Conservation (phyloP, 2,888 invertebrate genomes). For the Alloplasta piceator region DNA sequence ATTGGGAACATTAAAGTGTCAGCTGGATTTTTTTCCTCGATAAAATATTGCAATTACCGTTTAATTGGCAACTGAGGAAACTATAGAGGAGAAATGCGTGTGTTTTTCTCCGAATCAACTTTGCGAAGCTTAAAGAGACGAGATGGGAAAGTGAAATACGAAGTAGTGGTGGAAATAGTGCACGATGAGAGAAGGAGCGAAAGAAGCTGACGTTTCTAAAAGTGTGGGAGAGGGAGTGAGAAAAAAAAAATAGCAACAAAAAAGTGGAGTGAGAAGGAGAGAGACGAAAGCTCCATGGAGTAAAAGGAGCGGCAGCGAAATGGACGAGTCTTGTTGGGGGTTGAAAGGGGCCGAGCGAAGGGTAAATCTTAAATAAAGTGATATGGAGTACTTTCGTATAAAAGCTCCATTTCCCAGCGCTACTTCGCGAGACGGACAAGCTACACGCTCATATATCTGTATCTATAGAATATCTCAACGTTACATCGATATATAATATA, state of each 20-base stretch:
- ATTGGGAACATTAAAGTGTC: background rate
- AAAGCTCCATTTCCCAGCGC: slow-evolving; percentile 82
- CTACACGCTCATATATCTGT: slow-evolving; percentile 45
- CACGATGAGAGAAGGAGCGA: slow-evolving; percentile 50
- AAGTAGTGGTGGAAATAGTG: slow-evolving; percentile 18
- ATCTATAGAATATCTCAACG: slow-evolving; percentile 4
- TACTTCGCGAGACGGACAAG: slow-evolving; percentile 56
- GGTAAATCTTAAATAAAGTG: slow-evolving; percentile 84
- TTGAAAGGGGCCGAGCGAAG: slow-evolving; percentile 82
- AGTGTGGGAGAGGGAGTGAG: slow-evolving; percentile 37
- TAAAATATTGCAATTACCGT: no score
- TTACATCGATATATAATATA: slow-evolving; percentile 1
- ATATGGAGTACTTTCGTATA: slow-evolving; percentile 84
- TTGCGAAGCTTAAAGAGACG: slow-evolving; percentile 17
- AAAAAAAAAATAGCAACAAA: slow-evolving; percentile 54
- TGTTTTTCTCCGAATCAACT: no score
- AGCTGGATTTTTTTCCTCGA: no score
- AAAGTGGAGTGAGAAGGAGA: slow-evolving; percentile 50
- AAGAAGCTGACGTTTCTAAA: slow-evolving; percentile 56
- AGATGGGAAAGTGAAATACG: slow-evolving; percentile 55
- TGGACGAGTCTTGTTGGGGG: slow-evolving; percentile 83
- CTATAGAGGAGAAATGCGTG: no score
- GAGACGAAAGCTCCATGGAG: slow-evolving; percentile 45
- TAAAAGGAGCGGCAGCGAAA: slow-evolving; percentile 78
- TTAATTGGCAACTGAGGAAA: no score